A percentile compares a stretch with the other conserved stretches of the same genome.
Evolutionary conservation across 2,888 invertebrate species (phyloP).

Genomic region (Apamea crenata): DNA sequence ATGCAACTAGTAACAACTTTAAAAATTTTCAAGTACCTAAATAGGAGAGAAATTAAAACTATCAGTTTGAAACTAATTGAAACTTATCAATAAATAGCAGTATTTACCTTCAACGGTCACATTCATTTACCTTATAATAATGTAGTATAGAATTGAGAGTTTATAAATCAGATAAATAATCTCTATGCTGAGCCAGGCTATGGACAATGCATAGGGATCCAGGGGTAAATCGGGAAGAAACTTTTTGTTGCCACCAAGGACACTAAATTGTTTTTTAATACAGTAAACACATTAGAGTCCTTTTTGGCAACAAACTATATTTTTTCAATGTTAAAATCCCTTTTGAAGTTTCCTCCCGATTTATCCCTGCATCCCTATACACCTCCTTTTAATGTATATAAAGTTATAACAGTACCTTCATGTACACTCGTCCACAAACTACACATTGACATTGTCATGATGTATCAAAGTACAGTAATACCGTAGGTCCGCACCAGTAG

Average conservation of each 20-base stretch:
- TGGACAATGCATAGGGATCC: too few relatives aligned
- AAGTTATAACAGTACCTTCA: not conserved
- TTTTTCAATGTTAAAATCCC: not conserved
- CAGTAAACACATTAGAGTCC: not conserved
- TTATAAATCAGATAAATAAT: not conserved
- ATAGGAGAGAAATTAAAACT: not conserved
- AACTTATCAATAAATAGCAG: not conserved
- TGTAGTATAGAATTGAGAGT: not conserved
- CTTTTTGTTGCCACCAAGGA: not conserved
- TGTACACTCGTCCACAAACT: not conserved
- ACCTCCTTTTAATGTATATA: not conserved
- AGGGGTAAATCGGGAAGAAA: not conserved
- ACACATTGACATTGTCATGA: not conserved
- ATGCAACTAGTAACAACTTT: not conserved
- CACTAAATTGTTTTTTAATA: not conserved
- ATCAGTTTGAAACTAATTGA: not conserved
- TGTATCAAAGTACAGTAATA: constrained; percentile 9
- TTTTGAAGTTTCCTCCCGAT: not conserved
- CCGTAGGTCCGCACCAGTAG: too few relatives aligned
- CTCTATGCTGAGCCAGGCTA: not conserved
- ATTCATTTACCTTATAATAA: not conserved
- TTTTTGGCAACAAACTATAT: not conserved
- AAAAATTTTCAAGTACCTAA: not conserved
- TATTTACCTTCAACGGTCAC: not conserved
- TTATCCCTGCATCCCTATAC: not conserved